phyloP scores from a whole-genome alignment of 2,888 invertebrate species.

The Megamerina dolium region DNA sequence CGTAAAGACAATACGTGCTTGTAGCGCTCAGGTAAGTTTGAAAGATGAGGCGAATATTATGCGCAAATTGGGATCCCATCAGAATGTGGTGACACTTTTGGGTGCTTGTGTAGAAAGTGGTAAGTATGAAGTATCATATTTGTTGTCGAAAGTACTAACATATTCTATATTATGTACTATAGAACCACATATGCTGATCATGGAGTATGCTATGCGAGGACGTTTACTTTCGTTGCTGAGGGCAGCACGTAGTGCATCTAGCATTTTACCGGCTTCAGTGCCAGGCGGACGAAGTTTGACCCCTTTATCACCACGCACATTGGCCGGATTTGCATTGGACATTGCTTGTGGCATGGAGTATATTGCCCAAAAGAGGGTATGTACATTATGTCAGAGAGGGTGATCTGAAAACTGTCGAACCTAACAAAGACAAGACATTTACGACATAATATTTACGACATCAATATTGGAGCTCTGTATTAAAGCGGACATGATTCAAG shows the following conservation, averaged over 20 bases:
- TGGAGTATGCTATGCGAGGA: conserved; percentile 83
- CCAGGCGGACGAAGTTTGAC: conserved; percentile 46
- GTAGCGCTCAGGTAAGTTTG: conserved; percentile 67
- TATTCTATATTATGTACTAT: too few relatives aligned
- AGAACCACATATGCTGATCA: conserved; percentile 77
- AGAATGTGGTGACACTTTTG: conserved; percentile 73
- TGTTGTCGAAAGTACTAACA: not conserved
- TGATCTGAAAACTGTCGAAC: too few relatives aligned
- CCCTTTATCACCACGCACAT: conserved; percentile 55
- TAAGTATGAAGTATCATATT: conserved; percentile 37
- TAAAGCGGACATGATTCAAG: too few relatives aligned
- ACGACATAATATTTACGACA: too few relatives aligned
- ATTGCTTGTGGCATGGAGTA: conserved; percentile 83
- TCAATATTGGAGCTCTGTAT: too few relatives aligned
- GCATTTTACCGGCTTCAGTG: conserved; percentile 51
- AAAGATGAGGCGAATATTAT: conserved; percentile 78
- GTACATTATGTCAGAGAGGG: too few relatives aligned
- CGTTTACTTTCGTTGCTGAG: conserved; percentile 71
- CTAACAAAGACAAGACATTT: too few relatives aligned
- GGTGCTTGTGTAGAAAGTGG: conserved; percentile 81
- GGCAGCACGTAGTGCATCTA: conserved; percentile 50
- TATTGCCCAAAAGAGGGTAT: conserved; percentile 71
- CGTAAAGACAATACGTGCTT: conserved; percentile 75
- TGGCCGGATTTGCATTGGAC: conserved; percentile 75
- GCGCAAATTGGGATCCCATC: conserved; percentile 76